phyloP scores from a whole-genome alignment of 2,113 vertebrate species.

The Scatophagus argus region DNA sequence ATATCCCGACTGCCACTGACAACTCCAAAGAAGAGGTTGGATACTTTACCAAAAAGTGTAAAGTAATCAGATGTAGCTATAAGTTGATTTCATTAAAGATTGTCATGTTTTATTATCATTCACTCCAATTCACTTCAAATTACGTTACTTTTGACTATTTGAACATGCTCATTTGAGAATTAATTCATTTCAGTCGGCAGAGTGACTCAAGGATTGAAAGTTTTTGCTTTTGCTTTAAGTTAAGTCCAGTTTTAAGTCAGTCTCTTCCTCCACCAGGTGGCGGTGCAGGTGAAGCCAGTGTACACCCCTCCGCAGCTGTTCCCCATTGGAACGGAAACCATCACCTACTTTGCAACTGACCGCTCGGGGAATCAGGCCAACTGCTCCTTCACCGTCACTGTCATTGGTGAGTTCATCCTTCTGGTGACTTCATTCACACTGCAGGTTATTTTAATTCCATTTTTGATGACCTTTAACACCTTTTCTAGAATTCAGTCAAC shows the following conservation, averaged over 20 bases:
- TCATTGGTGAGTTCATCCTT: conserved; percentile 88
- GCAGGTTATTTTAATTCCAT: neutral
- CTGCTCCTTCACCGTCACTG: conserved; percentile 92
- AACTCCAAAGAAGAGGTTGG: conserved; percentile 93
- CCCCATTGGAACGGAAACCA: conserved; percentile 89
- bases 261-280: conserved; percentile 83
- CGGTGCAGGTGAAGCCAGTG: conserved; percentile 89
- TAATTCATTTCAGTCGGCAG: no score
- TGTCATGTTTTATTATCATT: neutral
- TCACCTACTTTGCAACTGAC: conserved; percentile 91
- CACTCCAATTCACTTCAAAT: no score
- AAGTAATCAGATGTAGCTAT: neutral
- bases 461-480: neutral
- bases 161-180: no score
- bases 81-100: neutral
- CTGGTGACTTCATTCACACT: neutral
- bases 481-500: neutral
- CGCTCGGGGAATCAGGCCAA: conserved; percentile 90
- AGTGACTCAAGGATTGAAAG: no score
- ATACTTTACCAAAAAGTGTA: neutral
- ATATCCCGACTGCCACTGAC: conserved; percentile 87
- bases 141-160: no score
- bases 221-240: no score
- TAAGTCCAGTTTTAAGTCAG: neutral
- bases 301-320: conserved; percentile 92